Conservation (phyloP, 2,113 vertebrate genomes). For the Archocentrus centrarchus region DNA sequence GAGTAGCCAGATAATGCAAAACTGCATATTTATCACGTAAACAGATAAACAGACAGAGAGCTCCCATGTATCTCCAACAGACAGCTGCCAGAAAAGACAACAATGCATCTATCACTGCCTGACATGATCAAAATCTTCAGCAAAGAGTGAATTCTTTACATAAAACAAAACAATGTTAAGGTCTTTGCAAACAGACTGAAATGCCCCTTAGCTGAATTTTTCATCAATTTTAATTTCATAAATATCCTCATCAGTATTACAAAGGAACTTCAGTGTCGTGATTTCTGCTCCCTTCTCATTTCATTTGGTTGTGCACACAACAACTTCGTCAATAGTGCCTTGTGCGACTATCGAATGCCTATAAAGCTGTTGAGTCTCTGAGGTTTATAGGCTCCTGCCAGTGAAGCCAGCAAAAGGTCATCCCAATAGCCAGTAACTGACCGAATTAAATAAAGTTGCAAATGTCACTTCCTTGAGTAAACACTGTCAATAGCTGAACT, state of each 20-base stretch:
- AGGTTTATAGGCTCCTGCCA: slow-evolving; percentile 68
- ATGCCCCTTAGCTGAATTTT: slow-evolving; percentile 23
- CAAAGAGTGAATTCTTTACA: slow-evolving; percentile 20
- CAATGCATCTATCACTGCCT: slow-evolving; percentile 44
- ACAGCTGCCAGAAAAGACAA: slow-evolving; percentile 45
- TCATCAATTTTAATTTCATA: slow-evolving; percentile 58
- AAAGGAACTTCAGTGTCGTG: slow-evolving; percentile 21
- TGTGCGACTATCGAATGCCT: slow-evolving; percentile 75
- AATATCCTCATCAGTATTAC: slow-evolving; percentile 45
- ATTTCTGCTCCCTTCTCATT: slow-evolving; percentile 47
- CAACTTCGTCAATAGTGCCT: slow-evolving; percentile 74
- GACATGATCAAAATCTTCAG: slow-evolving; percentile 12
- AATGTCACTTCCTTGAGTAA: slow-evolving; percentile 80
- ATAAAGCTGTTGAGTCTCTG: slow-evolving; percentile 62
- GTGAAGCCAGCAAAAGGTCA: slow-evolving; percentile 77
- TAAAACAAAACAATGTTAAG: slow-evolving; percentile 15
- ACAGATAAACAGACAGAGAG: slow-evolving; percentile 19
- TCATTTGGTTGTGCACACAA: slow-evolving; percentile 66
- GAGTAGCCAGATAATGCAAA: slow-evolving; percentile 3
- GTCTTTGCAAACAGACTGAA: slow-evolving; percentile 21
- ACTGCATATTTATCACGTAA: slow-evolving; percentile 8
- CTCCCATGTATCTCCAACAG: slow-evolving; percentile 26
- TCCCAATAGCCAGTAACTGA: slow-evolving; percentile 74
- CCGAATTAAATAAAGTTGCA: slow-evolving; percentile 81
- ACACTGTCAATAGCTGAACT: slow-evolving; percentile 65